Evolutionary conservation across 2,113 vertebrate genomes (phyloP).

Genomic region (Cochlearius cochlearius): DNA sequence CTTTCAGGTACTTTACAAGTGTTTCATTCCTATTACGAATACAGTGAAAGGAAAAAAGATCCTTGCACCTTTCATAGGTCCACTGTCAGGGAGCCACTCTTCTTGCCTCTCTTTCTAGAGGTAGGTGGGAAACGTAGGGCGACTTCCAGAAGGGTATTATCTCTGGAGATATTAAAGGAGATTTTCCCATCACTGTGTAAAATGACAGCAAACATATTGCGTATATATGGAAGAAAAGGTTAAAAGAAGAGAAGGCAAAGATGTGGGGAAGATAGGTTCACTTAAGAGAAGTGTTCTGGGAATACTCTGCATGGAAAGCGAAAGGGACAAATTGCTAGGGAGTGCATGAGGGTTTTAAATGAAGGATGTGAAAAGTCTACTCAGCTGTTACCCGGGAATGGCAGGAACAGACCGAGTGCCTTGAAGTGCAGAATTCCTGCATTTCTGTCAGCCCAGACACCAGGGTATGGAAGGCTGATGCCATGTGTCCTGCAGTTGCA

Average conservation of each 20-base stretch:
- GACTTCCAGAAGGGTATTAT: background rate
- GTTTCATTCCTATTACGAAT: background rate
- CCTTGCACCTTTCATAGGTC: background rate
- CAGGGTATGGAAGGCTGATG: background rate
- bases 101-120: background rate
- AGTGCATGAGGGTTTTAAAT: background rate
- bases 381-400: background rate
- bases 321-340: constrained; percentile 7
- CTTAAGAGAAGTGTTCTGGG: background rate
- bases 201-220: background rate
- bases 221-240: background rate
- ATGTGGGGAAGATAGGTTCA: background rate
- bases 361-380: background rate
- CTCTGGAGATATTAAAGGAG: background rate
- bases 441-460: background rate
- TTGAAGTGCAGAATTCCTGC: background rate
- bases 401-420: background rate
- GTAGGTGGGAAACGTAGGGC: background rate
- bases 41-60: background rate
- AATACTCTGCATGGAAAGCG: background rate
- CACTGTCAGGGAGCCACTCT: background rate
- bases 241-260: constrained; percentile 3
- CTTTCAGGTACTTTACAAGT: background rate
- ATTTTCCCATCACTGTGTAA: background rate
- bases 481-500: background rate